Evolutionary conservation across 2,888 invertebrate species (phyloP).

Genomic region (Tuta absoluta): DNA sequence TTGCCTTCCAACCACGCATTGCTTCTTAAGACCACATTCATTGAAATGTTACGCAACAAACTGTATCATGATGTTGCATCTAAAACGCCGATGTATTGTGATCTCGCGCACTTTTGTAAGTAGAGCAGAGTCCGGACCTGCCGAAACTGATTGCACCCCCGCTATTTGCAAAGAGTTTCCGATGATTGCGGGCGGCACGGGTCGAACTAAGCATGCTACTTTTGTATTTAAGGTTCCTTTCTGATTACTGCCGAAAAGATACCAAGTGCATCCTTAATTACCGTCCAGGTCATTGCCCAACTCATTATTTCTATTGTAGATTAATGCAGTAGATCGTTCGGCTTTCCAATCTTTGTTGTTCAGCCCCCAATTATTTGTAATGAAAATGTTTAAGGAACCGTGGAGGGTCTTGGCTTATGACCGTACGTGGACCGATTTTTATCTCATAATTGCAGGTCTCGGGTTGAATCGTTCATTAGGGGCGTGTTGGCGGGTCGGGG

Average conservation of each 20-base stretch:
- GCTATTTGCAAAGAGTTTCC: constrained; percentile 21
- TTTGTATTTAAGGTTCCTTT: not conserved
- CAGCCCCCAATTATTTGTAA: constrained; percentile 31
- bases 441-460: constrained; percentile 73
- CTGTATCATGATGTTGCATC: not conserved
- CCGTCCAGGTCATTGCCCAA: constrained; percentile 14
- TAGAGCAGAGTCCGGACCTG: constrained; percentile 36
- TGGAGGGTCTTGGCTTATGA: constrained; percentile 38
- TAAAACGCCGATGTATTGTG: not conserved
- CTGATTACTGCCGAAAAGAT: not conserved
- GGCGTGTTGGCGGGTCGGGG: constrained; percentile 45
- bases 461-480: constrained; percentile 70
- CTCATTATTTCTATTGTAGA: constrained; percentile 23
- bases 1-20: constrained; percentile 56
- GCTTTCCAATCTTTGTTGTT: constrained; percentile 26
- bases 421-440: constrained; percentile 62
- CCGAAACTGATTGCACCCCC: constrained; percentile 3
- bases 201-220: constrained; percentile 1
- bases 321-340: constrained; percentile 23
- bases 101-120: not conserved
- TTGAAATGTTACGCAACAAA: not conserved
- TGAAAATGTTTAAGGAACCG: constrained; percentile 30
- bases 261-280: constrained; percentile 15
- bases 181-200: constrained; percentile 19
- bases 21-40: not conserved